These are phyloP conservation scores for Hirtodrosophila duncani DNA, from an alignment of 2,888 invertebrate genomes.

Conservation along the genomic window DNA sequence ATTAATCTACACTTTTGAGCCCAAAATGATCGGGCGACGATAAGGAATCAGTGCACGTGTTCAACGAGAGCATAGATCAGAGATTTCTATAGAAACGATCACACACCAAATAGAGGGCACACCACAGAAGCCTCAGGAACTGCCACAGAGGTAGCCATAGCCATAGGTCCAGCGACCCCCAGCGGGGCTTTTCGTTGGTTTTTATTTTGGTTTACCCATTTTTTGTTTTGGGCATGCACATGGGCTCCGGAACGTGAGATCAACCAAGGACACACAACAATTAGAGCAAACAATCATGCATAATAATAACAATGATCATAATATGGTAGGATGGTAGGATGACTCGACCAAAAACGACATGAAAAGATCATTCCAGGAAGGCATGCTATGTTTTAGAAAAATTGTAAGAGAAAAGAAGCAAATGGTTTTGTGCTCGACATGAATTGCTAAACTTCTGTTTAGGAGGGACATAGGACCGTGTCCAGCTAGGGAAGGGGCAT, in stretches of 20 bases:
- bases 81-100: conserved; percentile 50
- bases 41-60: conserved; percentile 68
- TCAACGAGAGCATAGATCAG: conserved; percentile 42
- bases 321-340: too few species aligned
- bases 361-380: conserved; percentile 43
- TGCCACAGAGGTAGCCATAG: conserved; percentile 44
- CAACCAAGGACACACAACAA: conserved; percentile 34
- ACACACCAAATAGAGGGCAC: conserved; percentile 26
- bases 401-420: neutral
- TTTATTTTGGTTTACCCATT: conserved; percentile 47
- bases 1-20: conserved; percentile 57
- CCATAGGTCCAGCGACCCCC: conserved; percentile 42
- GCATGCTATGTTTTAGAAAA: conserved; percentile 18
- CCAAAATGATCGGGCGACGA: conserved; percentile 55
- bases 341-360: conserved; percentile 41
- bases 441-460: neutral
- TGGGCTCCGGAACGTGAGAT: conserved; percentile 35
- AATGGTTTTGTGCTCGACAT: neutral
- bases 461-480: too few species aligned
- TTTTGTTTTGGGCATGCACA: conserved; percentile 56
- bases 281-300: conserved; percentile 56
- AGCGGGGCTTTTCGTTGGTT: conserved; percentile 59
- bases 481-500: too few species aligned
- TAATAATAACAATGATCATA: conserved; percentile 52
- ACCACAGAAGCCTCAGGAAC: conserved; percentile 54